Evolutionary conservation across 2,888 invertebrate species (phyloP).

Genomic region (Nemapogon koenigi): DNA sequence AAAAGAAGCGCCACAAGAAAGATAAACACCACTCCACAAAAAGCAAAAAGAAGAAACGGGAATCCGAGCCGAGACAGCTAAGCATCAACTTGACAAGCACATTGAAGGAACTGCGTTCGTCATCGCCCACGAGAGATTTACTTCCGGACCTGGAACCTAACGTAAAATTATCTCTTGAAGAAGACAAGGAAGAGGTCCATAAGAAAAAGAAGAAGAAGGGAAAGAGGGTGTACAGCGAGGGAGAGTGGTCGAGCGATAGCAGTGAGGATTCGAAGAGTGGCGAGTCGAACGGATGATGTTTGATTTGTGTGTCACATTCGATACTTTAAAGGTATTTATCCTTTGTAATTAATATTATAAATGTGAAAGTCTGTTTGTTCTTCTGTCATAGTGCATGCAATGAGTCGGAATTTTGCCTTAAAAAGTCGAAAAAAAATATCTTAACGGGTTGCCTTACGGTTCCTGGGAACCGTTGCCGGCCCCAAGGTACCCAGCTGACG

Average conservation of each 20-base stretch:
- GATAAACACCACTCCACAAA: conserved; percentile 24
- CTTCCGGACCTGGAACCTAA: conserved; percentile 22
- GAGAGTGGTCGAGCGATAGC: conserved; percentile 56
- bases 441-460: no score
- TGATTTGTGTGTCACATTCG: no score
- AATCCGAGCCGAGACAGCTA: conserved; percentile 18
- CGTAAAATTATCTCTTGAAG: conserved; percentile 22
- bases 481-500: no score
- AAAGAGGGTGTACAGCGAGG: conserved; percentile 46
- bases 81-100: conserved; percentile 42
- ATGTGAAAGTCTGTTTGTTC: no score
- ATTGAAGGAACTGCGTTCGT: conserved; percentile 37
- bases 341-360: no score
- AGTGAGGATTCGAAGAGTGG: conserved; percentile 29
- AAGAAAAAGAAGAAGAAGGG: conserved; percentile 13
- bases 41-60: conserved; percentile 14
- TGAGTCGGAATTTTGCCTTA: no score
- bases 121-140: conserved; percentile 39
- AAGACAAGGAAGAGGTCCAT: conserved; percentile 17
- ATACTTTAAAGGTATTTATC: no score
- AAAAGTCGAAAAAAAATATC: no score
- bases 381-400: no score
- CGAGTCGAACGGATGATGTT: no score
- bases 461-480: no score
- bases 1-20: conserved; percentile 44